Base-by-base conservation (phyloP, 2,113 vertebrate genomes). In the Lutjanus erythropterus region DNA sequence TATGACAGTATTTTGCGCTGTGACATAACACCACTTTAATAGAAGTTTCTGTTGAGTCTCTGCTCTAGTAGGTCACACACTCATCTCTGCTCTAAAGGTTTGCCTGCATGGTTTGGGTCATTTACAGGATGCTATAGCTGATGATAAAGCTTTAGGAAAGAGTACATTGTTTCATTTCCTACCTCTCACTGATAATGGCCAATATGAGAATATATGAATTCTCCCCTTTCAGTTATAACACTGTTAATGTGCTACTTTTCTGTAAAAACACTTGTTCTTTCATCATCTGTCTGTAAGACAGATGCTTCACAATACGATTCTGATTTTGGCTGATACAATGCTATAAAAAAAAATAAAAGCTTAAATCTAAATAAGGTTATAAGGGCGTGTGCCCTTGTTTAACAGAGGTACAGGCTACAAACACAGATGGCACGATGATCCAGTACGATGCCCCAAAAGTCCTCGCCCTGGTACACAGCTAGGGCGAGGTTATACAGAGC, bases 401-500 rank as follows among this genome's bases (percentile, higher is more conserved):
- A 81, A 83, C 53, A 73, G 75, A 82, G 71, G 85, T 42, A 75
- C 55, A 69, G 81, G 81, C 67, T 49, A 77, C 78, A 93, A 88
- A 91, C 86, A 82, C 84, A 90, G 84, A 89, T 84, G 82, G 82
- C 84, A 76, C 87, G 78, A 80, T 80, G 75, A 84, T 88, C 86
- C 84, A 85, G 66, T 65, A 62, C 73, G 42, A 81, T 89, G 86
- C 88, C 86, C 86, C 85, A 86, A 85, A 90, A 91, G 92, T 89
- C 92, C 92, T 94, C 90, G 73, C 87, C 89, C 77, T 87, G 81
- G 87, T 89, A 77, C 85, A 75, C 82, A 88, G 90, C 75, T 89
- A 91, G 74, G 92, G 85, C 85, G 89, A 95, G 93, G 92, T 94
- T 94, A 94, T 91, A 87, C 86, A 93, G 88, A 86, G 92, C 93